phyloP scores from a whole-genome alignment of 35 echinoderm and acorn worm species.

The Lytechinus pictus region DNA sequence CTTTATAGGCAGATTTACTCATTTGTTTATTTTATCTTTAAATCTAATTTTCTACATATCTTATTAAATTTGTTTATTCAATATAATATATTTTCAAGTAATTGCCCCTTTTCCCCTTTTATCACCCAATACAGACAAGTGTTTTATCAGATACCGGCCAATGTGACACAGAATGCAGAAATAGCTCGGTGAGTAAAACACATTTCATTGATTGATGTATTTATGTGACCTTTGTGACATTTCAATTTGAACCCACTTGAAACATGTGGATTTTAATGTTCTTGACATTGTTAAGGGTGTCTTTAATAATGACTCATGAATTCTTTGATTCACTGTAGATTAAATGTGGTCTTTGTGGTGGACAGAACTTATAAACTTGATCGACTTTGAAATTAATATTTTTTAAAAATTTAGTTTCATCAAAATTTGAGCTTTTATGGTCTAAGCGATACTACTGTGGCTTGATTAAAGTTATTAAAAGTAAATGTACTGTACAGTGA shows the following conservation, averaged over 20 bases:
- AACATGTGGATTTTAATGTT: neutral
- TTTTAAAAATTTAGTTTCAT: no score
- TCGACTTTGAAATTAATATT: no score
- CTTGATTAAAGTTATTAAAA: no score
- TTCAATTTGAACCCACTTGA: neutral
- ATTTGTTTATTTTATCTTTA: no score
- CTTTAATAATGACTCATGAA: neutral
- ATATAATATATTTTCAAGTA: no score
- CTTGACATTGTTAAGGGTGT: neutral
- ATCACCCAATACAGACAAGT: neutral
- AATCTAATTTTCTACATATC: no score
- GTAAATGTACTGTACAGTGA: no score
- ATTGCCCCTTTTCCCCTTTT: neutral
- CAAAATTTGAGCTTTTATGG: no score
- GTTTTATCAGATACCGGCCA: neutral
- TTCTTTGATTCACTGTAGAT: neutral
- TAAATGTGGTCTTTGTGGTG: neutral
- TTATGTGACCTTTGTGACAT: neutral
- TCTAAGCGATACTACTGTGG: no score
- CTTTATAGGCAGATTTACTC: no score
- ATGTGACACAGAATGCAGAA: neutral
- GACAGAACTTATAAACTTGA: no score
- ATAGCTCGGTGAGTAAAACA: neutral
- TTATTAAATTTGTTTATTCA: no score
- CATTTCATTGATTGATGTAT: neutral